These are phyloP conservation scores for Acleris emargana DNA, from an alignment of 2,888 invertebrate species.

Conservation along the genomic window DNA sequence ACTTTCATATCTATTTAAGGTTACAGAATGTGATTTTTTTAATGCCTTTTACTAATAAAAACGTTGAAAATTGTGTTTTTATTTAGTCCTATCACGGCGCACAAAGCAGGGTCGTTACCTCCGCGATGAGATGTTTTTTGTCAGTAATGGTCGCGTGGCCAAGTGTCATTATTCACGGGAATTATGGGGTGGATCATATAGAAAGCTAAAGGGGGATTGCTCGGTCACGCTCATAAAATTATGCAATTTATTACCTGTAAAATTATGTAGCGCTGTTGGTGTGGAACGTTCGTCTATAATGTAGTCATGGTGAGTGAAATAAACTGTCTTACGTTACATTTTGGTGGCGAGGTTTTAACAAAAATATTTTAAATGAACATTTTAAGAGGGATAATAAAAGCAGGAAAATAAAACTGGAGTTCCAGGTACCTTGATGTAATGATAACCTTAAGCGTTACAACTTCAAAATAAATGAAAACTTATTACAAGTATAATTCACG, in stretches of 20 bases:
- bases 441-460: no score
- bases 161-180: slow-evolving; percentile 59
- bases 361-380: no score
- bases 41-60: slow-evolving; percentile 65
- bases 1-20: slow-evolving; percentile 22
- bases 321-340: no score
- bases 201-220: slow-evolving; percentile 43
- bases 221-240: slow-evolving; percentile 35
- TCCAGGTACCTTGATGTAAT: no score
- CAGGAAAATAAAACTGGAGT: no score
- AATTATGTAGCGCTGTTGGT: slow-evolving; percentile 9
- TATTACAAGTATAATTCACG: no score
- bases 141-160: slow-evolving; percentile 58
- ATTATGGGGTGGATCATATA: slow-evolving; percentile 52
- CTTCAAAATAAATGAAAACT: no score
- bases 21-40: slow-evolving; percentile 46
- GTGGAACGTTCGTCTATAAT: no score
- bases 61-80: slow-evolving; percentile 63
- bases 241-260: slow-evolving; percentile 39
- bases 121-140: slow-evolving; percentile 48
- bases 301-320: no score
- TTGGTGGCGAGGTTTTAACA: no score
- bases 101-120: slow-evolving; percentile 49
- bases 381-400: no score
- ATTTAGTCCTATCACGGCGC: slow-evolving; percentile 51